Base-by-base conservation (phyloP, 53 echinoderm and acorn worm species). In the Crossaster papposus region DNA sequence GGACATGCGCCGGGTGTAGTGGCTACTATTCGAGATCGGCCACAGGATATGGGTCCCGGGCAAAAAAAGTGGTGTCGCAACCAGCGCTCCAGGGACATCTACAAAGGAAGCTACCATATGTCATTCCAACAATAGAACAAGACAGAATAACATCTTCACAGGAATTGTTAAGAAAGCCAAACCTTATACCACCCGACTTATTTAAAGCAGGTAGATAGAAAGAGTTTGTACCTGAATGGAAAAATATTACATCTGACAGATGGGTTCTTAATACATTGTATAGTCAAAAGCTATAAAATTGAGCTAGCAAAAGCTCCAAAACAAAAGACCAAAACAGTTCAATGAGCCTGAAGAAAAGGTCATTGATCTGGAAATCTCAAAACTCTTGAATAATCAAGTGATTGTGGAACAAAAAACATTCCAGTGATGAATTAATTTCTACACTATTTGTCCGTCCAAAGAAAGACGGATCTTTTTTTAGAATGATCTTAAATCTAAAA, bases 381-480 rank as follows among this genome's bases (percentile, higher is more conserved):
- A 83, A 26, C 5, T 65, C 14, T 32, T 50, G 51, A 6, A 37
- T 15, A 1, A 37, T 2, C 89, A 70, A 54, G 92, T 83, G 36
- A 76, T 82, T 78, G 85, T 86, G 90, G 93, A 87, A 93, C n/a
- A 33, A 71, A 24, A 51, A 81, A 51, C 81, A 80, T 28, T 38
- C 64, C 24, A 37, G 14, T 26, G 71, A 65, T 26, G 80, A 89
- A 53, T 65, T 89, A 32, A 2, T 88, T 2, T 88, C 88, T 10
- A 54, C 77, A 35, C 14, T 88, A 17, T 88, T 77, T 77, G 75
- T 88, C 20, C 31, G 54, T 8, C 88, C 77, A 54, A 76, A 88
- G 65, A 76, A 78, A 63, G 55, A 76, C 18, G 78, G 78, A 30
- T 38, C 86, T 23, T 58, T 15, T 36, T n/a, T n/a, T n/a, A 78